Evolutionary conservation across 2,797 vertebrate species (phyloP).

Genomic region (Myotis planiceps): DNA sequence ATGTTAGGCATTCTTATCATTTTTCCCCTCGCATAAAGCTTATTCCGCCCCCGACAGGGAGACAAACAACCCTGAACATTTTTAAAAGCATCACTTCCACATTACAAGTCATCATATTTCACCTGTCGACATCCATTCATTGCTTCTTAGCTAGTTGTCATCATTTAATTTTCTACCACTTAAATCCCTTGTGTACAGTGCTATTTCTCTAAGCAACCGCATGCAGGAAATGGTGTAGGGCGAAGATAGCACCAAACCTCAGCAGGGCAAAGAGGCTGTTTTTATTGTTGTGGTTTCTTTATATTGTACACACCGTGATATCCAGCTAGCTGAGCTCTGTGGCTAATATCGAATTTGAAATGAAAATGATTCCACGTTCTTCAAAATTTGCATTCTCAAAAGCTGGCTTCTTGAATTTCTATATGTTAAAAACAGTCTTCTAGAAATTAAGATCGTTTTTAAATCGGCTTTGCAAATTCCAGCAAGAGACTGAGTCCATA

Average conservation of each 20-base stretch:
- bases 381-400: conserved; percentile 61
- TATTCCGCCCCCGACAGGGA: background rate
- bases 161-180: background rate
- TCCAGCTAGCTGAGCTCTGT: background rate
- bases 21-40: background rate
- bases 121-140: background rate
- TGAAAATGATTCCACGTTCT: conserved; percentile 54
- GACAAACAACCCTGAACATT: background rate
- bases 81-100: background rate
- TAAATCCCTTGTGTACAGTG: background rate
- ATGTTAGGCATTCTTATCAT: background rate
- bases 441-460: conserved; percentile 51
- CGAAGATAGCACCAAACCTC: conserved; percentile 19
- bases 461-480: conserved; percentile 75
- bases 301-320: background rate
- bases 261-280: conserved; percentile 26
- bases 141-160: background rate
- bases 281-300: conserved; percentile 64
- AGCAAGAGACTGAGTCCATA: conserved; percentile 65
- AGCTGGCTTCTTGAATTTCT: conserved; percentile 69
- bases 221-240: background rate
- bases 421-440: conserved; percentile 69
- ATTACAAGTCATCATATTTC: background rate
- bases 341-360: conserved; percentile 52
- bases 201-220: background rate